A percentile compares a stretch with the other conserved stretches of the same genome.
Conservation (phyloP, 2,797 vertebrate species). For the Sparus aurata region DNA sequence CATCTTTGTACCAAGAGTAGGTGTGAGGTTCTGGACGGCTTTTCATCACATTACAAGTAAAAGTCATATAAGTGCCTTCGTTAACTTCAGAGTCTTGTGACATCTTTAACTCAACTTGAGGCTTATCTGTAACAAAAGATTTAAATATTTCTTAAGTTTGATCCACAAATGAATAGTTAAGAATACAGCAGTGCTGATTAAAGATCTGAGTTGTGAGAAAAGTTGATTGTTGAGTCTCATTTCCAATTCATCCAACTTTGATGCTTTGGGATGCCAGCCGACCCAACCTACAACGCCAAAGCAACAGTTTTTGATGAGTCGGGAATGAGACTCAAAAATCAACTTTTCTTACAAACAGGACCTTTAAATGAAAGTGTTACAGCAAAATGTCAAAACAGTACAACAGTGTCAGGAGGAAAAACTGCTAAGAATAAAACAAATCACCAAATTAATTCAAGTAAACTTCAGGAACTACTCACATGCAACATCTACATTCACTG, state of each 20-base stretch:
- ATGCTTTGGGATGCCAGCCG: no score
- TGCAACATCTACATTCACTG: slow-evolving; percentile 28
- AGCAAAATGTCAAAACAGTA: neutral
- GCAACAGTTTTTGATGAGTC: no score
- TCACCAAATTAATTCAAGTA: neutral
- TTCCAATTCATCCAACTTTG: no score
- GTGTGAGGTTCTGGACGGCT: neutral
- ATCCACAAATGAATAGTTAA: neutral
- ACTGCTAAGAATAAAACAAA: neutral
- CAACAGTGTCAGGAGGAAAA: neutral
- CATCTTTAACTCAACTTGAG: slow-evolving; percentile 41
- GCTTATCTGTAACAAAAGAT: slow-evolving; percentile 68
- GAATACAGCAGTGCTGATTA: neutral
- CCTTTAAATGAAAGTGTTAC: no score
- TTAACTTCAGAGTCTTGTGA: accelerated
- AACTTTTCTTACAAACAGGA: neutral
- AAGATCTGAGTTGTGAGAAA: no score
- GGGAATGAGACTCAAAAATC: no score
- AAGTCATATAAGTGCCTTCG: slow-evolving; percentile 20
- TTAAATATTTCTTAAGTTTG: neutral
- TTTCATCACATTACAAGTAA: slow-evolving; percentile 50
- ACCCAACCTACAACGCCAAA: no score
- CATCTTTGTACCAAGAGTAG: slow-evolving; percentile 3
- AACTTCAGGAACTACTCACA: slow-evolving; percentile 67
- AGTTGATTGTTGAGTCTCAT: no score